Evolutionary conservation across 2,888 invertebrate genomes (phyloP).

Genomic region (Hirtodrosophila confusa): DNA sequence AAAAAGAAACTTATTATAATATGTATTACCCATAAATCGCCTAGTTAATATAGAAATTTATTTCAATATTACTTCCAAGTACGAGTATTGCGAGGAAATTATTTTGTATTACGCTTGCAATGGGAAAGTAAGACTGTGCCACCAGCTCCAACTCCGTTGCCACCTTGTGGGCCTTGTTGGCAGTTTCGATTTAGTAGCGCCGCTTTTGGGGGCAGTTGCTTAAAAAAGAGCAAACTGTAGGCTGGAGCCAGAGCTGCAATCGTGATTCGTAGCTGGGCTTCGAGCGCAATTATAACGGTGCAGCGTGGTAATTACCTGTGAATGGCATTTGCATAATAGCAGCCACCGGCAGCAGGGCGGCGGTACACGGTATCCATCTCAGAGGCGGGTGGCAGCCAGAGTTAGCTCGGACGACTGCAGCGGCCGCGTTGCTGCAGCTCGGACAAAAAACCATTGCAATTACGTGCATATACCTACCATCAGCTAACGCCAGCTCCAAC

Average conservation of each 20-base stretch:
- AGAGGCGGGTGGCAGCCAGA: constrained; percentile 37
- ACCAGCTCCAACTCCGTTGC: constrained; percentile 30
- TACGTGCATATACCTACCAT: constrained; percentile 49
- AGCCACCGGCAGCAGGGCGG: constrained; percentile 28
- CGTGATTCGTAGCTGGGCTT: constrained; percentile 81
- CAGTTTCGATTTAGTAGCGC: constrained; percentile 59
- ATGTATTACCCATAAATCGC: constrained; percentile 19
- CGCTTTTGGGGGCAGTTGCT: constrained; percentile 17
- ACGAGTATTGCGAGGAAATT: constrained; percentile 45
- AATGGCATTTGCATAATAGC: constrained; percentile 81
- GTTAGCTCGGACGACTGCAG: constrained; percentile 30
- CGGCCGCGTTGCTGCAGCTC: constrained; percentile 57
- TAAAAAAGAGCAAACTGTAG: constrained; percentile 16
- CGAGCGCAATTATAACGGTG: constrained; percentile 82
- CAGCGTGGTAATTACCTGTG: constrained; percentile 81
- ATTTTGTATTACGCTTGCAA: constrained; percentile 41
- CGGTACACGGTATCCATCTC: constrained; percentile 26
- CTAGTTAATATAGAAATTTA: constrained; percentile 5
- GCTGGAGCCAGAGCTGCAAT: constrained; percentile 57
- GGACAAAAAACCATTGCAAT: constrained; percentile 64
- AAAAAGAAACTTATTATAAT: no score
- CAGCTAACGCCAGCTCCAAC: constrained; percentile 37
- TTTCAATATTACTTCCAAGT: constrained; percentile 12
- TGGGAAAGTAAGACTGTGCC: constrained; percentile 62
- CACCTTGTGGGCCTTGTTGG: constrained; percentile 59